A percentile compares a stretch with the other conserved stretches of the same genome.
These are phyloP conservation scores for Triplophysa siluroides DNA, from an alignment of 2,113 vertebrate genomes.

Conservation along the genomic window DNA sequence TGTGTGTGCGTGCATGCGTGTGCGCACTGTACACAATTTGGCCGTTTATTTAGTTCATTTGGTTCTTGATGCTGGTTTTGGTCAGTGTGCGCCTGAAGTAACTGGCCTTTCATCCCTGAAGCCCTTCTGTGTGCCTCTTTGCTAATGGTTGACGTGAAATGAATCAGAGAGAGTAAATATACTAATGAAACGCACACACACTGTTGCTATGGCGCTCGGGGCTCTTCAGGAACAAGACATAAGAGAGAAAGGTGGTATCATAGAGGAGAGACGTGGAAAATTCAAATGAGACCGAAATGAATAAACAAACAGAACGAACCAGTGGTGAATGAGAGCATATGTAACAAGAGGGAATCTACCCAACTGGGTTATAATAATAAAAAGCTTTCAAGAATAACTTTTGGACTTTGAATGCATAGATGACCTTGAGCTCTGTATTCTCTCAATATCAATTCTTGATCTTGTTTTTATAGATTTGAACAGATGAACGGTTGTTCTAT, in stretches of 20 bases:
- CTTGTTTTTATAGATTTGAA: neutral
- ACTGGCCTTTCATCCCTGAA: conserved; percentile 32
- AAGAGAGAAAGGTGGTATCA: neutral
- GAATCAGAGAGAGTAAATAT: conserved; percentile 25
- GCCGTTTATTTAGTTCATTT: neutral
- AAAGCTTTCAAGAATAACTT: neutral
- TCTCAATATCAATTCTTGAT: neutral
- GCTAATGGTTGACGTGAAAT: conserved; percentile 26
- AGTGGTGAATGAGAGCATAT: neutral
- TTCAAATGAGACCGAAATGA: neutral
- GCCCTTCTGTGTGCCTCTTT: conserved; percentile 21
- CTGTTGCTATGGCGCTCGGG: conserved; percentile 22
- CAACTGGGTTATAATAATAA: neutral
- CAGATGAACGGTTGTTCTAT: too few relatives aligned
- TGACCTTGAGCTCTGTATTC: neutral
- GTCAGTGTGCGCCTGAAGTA: conserved; percentile 28
- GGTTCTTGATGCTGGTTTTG: conserved; percentile 17
- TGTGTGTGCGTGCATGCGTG: neutral
- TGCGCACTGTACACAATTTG: neutral
- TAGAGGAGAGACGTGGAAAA: neutral
- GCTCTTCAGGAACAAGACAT: neutral
- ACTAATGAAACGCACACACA: conserved; percentile 29
- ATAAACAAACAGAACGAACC: neutral
- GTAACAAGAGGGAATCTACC: neutral
- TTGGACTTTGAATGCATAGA: neutral